phyloP scores from a whole-genome alignment of 2,113 vertebrate species.

The Conger conger region DNA sequence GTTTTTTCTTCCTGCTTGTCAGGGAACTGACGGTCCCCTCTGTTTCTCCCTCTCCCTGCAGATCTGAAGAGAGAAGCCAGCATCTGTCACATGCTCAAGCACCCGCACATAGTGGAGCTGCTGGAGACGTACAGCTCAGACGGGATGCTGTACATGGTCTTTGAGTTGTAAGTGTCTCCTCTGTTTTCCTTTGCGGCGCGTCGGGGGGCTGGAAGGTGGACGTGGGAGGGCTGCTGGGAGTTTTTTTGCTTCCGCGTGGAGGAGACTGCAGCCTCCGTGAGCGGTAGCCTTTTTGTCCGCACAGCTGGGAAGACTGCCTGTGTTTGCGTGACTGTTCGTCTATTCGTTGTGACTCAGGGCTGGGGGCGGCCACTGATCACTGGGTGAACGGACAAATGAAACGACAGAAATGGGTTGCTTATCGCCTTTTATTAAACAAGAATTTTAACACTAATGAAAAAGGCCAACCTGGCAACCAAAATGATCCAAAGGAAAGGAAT shows the following conservation, averaged over 20 bases:
- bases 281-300: neutral
- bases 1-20: neutral
- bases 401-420: too few species aligned
- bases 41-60: neutral
- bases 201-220: neutral
- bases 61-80: constrained; percentile 97
- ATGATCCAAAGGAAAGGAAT: too few species aligned
- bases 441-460: too few species aligned
- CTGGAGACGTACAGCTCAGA: constrained; percentile 94
- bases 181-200: neutral
- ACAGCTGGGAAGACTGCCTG: too few species aligned
- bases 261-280: neutral
- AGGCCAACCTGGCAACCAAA: too few species aligned
- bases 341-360: too few species aligned
- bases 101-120: constrained; percentile 96
- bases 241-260: neutral
- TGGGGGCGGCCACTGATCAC: too few species aligned
- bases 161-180: constrained; percentile 81
- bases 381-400: too few species aligned
- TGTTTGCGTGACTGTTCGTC: too few species aligned
- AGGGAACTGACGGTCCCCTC: neutral
- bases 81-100: constrained; percentile 99
- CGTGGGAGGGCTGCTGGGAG: neutral
- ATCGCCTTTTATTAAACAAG: too few species aligned
- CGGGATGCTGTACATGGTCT: constrained; percentile 93